These are phyloP conservation scores for Trimorus sp. DNA, from an alignment of 2,888 invertebrate genomes.

Conservation along the genomic window DNA sequence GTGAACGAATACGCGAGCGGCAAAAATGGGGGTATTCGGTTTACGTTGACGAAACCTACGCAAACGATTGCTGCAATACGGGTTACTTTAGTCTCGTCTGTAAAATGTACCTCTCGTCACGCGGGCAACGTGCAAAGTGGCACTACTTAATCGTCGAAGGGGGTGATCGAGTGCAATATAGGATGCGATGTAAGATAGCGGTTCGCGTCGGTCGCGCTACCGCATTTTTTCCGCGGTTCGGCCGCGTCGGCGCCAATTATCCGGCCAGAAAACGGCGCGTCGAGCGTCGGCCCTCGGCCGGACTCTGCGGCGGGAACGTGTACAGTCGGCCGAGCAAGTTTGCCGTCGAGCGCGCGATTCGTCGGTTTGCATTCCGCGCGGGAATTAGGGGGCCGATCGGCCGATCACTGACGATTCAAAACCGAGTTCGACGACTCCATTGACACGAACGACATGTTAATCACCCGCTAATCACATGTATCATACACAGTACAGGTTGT, in stretches of 20 bases:
- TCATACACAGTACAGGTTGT: slow-evolving; percentile 54
- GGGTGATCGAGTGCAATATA: slow-evolving; percentile 46
- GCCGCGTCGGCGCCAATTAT: slow-evolving; percentile 65
- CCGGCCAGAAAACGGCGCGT: slow-evolving; percentile 59
- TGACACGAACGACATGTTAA: slow-evolving; percentile 35
- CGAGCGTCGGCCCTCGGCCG: slow-evolving; percentile 59
- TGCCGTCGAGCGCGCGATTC: slow-evolving; percentile 10
- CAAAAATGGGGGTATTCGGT: too few relatives aligned
- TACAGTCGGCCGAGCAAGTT: slow-evolving; percentile 63
- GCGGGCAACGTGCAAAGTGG: slow-evolving; percentile 77
- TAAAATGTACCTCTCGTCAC: slow-evolving; percentile 22
- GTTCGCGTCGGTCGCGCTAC: slow-evolving; percentile 41
- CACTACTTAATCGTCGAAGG: slow-evolving; percentile 57
- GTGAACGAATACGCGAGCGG: too few relatives aligned
- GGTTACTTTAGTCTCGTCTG: slow-evolving; percentile 32
- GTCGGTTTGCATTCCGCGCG: background rate
- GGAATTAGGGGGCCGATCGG: background rate
- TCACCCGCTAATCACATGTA: slow-evolving; percentile 49
- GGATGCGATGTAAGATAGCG: too few relatives aligned
- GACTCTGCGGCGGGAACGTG: slow-evolving; percentile 66
- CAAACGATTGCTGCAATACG: slow-evolving; percentile 5
- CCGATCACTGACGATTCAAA: slow-evolving; percentile 49
- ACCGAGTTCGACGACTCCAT: slow-evolving; percentile 45
- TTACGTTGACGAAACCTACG: too few relatives aligned
- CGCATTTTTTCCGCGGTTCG: slow-evolving; percentile 50